A percentile compares a stretch with the other conserved stretches of the same genome.
Evolutionary conservation across 2,113 vertebrate species (phyloP).

Genomic region (Nannobrachium achirus): DNA sequence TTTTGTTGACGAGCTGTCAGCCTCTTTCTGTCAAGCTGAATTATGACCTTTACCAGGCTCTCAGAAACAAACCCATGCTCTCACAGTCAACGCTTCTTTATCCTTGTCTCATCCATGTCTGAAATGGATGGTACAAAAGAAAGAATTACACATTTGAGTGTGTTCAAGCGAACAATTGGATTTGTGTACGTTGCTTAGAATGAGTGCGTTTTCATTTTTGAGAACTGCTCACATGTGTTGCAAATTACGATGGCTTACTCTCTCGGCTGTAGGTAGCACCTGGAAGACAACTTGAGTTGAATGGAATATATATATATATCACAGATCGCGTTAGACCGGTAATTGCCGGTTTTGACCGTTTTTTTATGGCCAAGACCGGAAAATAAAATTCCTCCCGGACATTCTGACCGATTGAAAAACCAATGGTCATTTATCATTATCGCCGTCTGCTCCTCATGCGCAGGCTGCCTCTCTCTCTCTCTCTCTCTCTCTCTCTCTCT

Average conservation of each 20-base stretch:
- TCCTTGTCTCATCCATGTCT: neutral
- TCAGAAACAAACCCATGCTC: neutral
- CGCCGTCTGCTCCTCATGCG: too few relatives aligned
- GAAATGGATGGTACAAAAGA: neutral
- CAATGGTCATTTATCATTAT: too few relatives aligned
- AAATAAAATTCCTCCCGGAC: too few relatives aligned
- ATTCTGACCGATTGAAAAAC: too few relatives aligned
- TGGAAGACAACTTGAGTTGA: neutral
- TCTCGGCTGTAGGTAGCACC: neutral
- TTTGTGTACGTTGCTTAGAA: constrained; percentile 1
- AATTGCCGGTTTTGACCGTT: too few relatives aligned
- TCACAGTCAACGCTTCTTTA: neutral
- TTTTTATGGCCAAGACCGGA: too few relatives aligned
- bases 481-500: too few relatives aligned
- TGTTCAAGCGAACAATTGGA: neutral
- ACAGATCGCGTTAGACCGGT: too few relatives aligned
- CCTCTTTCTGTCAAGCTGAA: constrained; percentile 23
- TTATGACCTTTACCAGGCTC: constrained; percentile 24
- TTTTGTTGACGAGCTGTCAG: constrained; percentile 10
- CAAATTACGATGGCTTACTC: neutral
- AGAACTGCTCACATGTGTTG: neutral
- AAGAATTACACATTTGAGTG: neutral
- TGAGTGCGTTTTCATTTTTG: constrained; percentile 1
- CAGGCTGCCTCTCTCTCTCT: too few relatives aligned
- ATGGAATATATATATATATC: too few relatives aligned